These are phyloP conservation scores for Halichondria panicea DNA, from an alignment of 37 sponge, comb jelly and placozoan genomes.

Conservation along the genomic window DNA sequence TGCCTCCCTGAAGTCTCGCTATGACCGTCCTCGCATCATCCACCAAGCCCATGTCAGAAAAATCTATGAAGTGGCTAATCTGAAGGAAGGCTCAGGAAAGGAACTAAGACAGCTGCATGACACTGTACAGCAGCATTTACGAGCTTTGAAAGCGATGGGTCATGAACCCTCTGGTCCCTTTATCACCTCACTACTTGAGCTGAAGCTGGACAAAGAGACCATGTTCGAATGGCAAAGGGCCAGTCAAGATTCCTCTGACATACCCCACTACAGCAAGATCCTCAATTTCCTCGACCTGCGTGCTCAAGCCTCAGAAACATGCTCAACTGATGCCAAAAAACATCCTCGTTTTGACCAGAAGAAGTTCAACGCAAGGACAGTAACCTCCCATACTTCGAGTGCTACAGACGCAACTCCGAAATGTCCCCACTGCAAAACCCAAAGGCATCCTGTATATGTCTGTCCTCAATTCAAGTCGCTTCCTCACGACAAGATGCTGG, in stretches of 20 bases:
- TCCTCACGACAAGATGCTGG: conserved; percentile 2
- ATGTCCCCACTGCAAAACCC: conserved; percentile 2
- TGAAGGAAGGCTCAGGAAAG: conserved; percentile 21
- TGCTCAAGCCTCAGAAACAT: conserved; percentile 22
- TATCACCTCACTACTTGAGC: conserved; percentile 7
- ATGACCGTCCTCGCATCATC: conserved; percentile 15
- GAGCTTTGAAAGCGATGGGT: conserved; percentile 17
- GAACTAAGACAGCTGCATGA: conserved; percentile 17
- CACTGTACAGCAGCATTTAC: conserved; percentile 4
- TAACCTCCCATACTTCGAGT: neutral
- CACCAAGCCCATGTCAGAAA: conserved; percentile 14
- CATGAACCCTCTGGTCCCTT: conserved; percentile 15
- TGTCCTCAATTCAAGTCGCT: conserved; percentile 20
- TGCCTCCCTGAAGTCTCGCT: neutral
- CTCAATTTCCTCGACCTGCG: neutral
- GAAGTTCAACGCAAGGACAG: neutral
- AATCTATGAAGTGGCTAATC: neutral
- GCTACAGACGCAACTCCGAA: neutral
- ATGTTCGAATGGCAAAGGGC: conserved; percentile 21
- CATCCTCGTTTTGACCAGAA: neutral
- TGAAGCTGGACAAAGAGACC: conserved; percentile 9
- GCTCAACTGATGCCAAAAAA: neutral
- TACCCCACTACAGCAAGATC: conserved; percentile 6
- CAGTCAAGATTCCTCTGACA: conserved; percentile 1
- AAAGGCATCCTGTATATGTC: conserved; percentile 23